Evolutionary conservation across 2,888 invertebrate genomes (phyloP).

Genomic region (Amiota minor): DNA sequence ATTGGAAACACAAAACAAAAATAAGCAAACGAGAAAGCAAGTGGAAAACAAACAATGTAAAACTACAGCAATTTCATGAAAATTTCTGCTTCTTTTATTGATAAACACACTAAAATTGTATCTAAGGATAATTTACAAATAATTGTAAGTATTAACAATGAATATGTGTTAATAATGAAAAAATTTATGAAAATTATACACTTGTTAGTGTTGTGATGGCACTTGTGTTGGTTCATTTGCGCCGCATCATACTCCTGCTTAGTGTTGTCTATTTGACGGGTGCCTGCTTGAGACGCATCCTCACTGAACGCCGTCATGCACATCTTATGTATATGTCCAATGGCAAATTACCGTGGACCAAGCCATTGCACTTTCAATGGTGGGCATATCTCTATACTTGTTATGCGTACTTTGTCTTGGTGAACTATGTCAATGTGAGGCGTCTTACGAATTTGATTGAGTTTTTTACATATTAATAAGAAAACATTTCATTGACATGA

Average conservation of each 20-base stretch:
- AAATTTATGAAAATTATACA: too few relatives aligned
- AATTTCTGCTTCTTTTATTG: not conserved
- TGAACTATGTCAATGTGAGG: slow-evolving; percentile 66
- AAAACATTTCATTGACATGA: not conserved
- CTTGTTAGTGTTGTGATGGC: slow-evolving; percentile 56
- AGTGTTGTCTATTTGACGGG: slow-evolving; percentile 71
- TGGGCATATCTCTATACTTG: slow-evolving; percentile 72
- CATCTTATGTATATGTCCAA: slow-evolving; percentile 58
- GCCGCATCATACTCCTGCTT: slow-evolving; percentile 70
- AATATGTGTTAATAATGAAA: too few relatives aligned
- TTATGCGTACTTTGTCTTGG: slow-evolving; percentile 66
- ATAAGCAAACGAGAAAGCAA: not conserved
- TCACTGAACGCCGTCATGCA: slow-evolving; percentile 64
- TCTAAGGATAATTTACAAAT: too few relatives aligned
- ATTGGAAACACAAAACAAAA: not conserved
- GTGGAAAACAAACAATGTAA: slow-evolving; percentile 9
- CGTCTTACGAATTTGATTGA: slow-evolving; percentile 66
- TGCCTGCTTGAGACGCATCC: slow-evolving; percentile 64
- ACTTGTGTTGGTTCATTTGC: slow-evolving; percentile 69
- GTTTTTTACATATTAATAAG: slow-evolving; percentile 52
- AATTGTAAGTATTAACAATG: too few relatives aligned
- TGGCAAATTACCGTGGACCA: slow-evolving; percentile 49
- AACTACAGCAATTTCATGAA: not conserved
- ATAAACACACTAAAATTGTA: too few relatives aligned
- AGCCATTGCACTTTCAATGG: slow-evolving; percentile 70